Base-by-base conservation (phyloP, 92 coral and sea anemone species). In the Actinernus sp. region DNA sequence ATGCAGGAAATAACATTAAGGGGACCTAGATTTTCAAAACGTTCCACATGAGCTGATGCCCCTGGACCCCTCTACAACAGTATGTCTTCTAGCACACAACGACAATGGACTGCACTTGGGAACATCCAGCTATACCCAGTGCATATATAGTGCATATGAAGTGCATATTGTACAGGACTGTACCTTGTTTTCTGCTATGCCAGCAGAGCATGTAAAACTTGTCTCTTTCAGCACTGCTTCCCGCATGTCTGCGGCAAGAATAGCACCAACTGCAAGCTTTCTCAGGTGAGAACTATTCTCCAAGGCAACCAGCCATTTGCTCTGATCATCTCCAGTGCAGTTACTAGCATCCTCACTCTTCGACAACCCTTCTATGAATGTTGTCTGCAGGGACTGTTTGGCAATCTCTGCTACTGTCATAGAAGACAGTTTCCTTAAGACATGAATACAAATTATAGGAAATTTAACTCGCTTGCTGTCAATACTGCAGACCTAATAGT, bases 151-250 rank as follows among this genome's bases (percentile, higher is more conserved):
- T n/a, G n/a, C n/a, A n/a, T n/a, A n/a, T n/a, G n/a, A n/a, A n/a
- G n/a, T n/a, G n/a, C n/a, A n/a, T n/a, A n/a, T n/a, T n/a, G n/a
- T n/a, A n/a, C n/a, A n/a, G n/a, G n/a, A n/a, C n/a, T n/a, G 63
- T 43, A 93, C 99, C 86, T 95, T 95, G 34, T 95, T 95, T 61
- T 63, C 87, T 33, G 99, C 97, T 60, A 95, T 51, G 31, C 99
- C 99, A 13, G 97, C 99, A 12, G 99, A 87, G 68, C 99, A 88
- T 6, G 99, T 92, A 41, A 95, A 95, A 23, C 84, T 72, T 2
- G 97, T 88, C 57, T 95, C 88, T 22, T 67, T 61, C 8, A 87
- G 78, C 21, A 95, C 96, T 29, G 97, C 96, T 20, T 78, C 83
- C 46, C 99, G 78, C 66, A 89, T 83, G 37, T 95, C 87, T 26